phyloP scores from a whole-genome alignment of 2,888 invertebrate species.

The Biston betularia region DNA sequence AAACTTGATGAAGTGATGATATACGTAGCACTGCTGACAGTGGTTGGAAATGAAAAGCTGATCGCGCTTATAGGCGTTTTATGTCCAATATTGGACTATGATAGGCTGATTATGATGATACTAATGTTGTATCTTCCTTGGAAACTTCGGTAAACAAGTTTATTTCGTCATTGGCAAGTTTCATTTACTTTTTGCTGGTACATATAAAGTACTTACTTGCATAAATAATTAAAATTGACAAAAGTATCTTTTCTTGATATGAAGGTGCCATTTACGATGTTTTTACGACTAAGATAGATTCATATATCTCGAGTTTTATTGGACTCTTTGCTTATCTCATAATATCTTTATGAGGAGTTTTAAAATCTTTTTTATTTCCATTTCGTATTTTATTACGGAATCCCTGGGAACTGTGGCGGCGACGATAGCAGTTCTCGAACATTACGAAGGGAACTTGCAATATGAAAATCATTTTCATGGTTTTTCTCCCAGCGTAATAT shows the following conservation, averaged over 20 bases:
- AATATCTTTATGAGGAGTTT: slow-evolving; percentile 64
- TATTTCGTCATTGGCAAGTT: too few relatives aligned
- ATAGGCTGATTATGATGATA: too few relatives aligned
- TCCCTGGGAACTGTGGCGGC: slow-evolving; percentile 51
- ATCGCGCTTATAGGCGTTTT: too few relatives aligned
- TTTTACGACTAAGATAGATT: slow-evolving; percentile 66
- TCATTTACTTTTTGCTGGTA: too few relatives aligned
- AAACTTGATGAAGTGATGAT: too few relatives aligned
- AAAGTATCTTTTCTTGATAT: background rate
- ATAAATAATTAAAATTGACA: too few relatives aligned
- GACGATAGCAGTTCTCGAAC: slow-evolving; percentile 40
- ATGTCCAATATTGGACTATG: too few relatives aligned
- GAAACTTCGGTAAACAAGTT: too few relatives aligned
- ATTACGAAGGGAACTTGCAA: slow-evolving; percentile 6
- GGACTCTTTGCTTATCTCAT: slow-evolving; percentile 63
- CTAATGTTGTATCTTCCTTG: too few relatives aligned
- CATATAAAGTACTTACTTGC: too few relatives aligned
- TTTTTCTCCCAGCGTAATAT: slow-evolving; percentile 7
- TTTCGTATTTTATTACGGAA: slow-evolving; percentile 63
- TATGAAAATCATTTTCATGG: slow-evolving; percentile 38
- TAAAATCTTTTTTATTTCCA: slow-evolving; percentile 64
- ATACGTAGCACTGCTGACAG: too few relatives aligned
- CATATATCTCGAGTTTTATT: slow-evolving; percentile 61
- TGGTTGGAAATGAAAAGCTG: too few relatives aligned
- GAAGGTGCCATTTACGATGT: slow-evolving; percentile 61